These are phyloP conservation scores for Opisthograptis luteolata DNA, from an alignment of 2,888 invertebrate genomes.

Conservation along the genomic window DNA sequence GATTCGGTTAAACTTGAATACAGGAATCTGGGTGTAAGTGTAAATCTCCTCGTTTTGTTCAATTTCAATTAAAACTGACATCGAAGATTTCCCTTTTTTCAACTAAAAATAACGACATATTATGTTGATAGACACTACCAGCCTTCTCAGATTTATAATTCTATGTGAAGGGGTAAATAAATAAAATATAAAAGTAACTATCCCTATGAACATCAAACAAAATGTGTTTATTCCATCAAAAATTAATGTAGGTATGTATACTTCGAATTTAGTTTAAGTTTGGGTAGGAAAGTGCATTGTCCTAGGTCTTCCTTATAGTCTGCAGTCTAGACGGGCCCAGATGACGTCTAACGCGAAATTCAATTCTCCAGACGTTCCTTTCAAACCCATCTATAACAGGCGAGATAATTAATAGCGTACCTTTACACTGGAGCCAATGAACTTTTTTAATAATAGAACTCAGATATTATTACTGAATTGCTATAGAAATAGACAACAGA, in stretches of 20 bases:
- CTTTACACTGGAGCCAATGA: conserved; percentile 10
- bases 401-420: conserved; percentile 22
- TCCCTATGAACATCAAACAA: no score
- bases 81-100: no score
- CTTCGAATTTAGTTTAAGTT: conserved; percentile 3
- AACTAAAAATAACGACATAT: no score
- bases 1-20: conserved; percentile 38
- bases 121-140: no score
- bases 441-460: conserved; percentile 1
- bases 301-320: conserved; percentile 58
- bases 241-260: no score
- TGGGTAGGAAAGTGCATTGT: conserved; percentile 48
- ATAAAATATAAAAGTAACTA: no score
- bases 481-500: background rate
- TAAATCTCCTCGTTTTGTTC: no score
- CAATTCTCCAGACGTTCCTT: conserved; percentile 42
- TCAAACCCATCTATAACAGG: conserved; percentile 36
- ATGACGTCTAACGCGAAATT: conserved; percentile 53
- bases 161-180: no score
- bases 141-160: no score
- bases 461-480: background rate
- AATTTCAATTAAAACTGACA: no score
- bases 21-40: conserved; percentile 7
- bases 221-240: no score
- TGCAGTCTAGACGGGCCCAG: conserved; percentile 62